These are phyloP conservation scores for Lepidurus couesii DNA, from an alignment of 1,140 invertebrate species.

Conservation along the genomic window DNA sequence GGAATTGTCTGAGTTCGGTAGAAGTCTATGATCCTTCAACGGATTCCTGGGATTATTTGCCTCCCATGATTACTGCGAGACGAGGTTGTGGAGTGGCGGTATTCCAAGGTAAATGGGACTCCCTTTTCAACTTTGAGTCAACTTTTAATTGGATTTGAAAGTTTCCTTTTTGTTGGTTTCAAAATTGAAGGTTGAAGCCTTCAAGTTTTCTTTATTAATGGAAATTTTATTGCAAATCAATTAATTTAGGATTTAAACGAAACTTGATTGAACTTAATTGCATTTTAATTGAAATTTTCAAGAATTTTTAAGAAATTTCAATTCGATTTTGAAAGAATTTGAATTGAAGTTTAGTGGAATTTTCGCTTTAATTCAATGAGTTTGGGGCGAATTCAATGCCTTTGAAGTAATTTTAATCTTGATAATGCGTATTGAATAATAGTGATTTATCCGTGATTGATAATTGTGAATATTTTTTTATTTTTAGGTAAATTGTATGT, in stretches of 20 bases:
- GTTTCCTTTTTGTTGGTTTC: constrained; percentile 23
- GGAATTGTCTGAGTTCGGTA: constrained; percentile 66
- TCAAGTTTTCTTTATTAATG: too few relatives aligned
- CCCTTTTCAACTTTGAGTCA: constrained; percentile 36
- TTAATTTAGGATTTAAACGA: too few relatives aligned
- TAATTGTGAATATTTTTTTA: background rate
- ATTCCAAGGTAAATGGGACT: constrained; percentile 51
- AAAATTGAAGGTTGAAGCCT: too few relatives aligned
- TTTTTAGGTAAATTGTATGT: constrained; percentile 55
- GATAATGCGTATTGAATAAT: background rate
- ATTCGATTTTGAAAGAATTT: too few relatives aligned
- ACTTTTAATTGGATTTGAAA: background rate
- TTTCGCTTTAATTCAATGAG: too few relatives aligned
- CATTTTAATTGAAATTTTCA: too few relatives aligned
- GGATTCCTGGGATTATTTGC: constrained; percentile 49
- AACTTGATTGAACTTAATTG: too few relatives aligned
- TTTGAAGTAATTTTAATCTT: background rate
- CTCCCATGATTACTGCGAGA: constrained; percentile 58
- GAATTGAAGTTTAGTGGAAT: too few relatives aligned
- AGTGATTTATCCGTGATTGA: background rate
- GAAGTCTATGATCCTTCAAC: constrained; percentile 61
- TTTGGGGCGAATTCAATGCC: too few relatives aligned
- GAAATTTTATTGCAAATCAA: too few relatives aligned
- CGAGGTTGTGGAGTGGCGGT: constrained; percentile 61
- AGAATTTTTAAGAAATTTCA: too few relatives aligned